phyloP scores from a whole-genome alignment of 2,797 vertebrate genomes.

The Eulemur albifrons region DNA sequence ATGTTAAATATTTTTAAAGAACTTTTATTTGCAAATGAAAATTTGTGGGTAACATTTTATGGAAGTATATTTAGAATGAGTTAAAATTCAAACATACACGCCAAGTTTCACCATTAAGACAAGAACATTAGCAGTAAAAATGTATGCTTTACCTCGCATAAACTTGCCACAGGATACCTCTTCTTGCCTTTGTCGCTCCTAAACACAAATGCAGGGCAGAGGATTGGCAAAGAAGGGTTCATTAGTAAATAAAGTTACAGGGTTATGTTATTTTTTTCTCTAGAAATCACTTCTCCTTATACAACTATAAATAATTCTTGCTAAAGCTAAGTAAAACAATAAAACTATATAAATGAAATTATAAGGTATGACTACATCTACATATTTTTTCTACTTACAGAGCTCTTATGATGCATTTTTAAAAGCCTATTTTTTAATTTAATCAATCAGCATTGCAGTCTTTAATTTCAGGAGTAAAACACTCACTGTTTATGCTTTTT shows the following conservation, averaged over 20 bases:
- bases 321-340: slow-evolving; percentile 46
- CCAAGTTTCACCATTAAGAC: slow-evolving; percentile 7
- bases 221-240: not conserved
- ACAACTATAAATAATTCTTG: slow-evolving; percentile 35
- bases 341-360: slow-evolving; percentile 16
- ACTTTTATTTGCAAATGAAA: slow-evolving; percentile 58
- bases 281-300: slow-evolving; percentile 31
- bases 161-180: slow-evolving; percentile 87
- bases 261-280: slow-evolving; percentile 47
- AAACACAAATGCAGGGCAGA: slow-evolving; percentile 69
- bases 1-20: slow-evolving; percentile 46
- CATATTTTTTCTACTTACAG: not conserved
- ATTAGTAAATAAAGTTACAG: slow-evolving; percentile 14
- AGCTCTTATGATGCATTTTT: not conserved
- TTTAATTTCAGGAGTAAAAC: slow-evolving; percentile 22
- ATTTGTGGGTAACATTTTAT: slow-evolving; percentile 23
- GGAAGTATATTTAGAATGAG: slow-evolving; percentile 36
- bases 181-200: slow-evolving; percentile 93
- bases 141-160: slow-evolving; percentile 85
- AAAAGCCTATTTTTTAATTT: not conserved
- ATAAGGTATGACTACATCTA: not conserved
- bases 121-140: slow-evolving; percentile 20
- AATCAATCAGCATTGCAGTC: not conserved
- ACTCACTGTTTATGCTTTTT: not conserved
- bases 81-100: slow-evolving; percentile 8